Percentiles rank a stretch among this genome's conserved stretches.
These are phyloP conservation scores for Phrynosoma blainvillii DNA, from an alignment of 2,113 vertebrate species.

Conservation along the genomic window DNA sequence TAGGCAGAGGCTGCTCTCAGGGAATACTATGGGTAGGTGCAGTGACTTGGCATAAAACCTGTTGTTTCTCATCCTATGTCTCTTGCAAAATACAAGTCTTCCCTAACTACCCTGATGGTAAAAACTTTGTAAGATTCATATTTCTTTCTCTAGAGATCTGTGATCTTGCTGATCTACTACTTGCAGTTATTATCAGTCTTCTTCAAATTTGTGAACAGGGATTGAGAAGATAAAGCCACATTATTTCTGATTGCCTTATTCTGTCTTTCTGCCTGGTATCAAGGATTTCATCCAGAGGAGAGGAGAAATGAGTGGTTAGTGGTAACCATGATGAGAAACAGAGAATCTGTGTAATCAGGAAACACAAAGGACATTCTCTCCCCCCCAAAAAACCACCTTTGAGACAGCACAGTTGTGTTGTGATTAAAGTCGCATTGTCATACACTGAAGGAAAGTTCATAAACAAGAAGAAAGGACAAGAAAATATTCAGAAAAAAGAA, in stretches of 20 bases:
- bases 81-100: background rate
- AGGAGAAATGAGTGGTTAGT: background rate
- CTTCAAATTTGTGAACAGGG: background rate
- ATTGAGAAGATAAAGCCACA: background rate
- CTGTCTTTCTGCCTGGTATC: background rate
- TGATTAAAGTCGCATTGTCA: no score
- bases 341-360: no score
- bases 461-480: no score
- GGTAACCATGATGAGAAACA: background rate
- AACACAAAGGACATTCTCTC: no score
- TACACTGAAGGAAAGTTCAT: no score
- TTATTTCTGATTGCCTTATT: background rate
- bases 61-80: background rate
- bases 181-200: background rate
- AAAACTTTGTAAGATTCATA: no score
- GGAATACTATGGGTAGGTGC: background rate
- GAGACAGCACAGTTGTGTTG: no score
- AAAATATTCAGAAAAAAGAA: background rate
- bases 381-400: no score
- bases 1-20: no score
- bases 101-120: background rate
- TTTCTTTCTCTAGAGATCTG: no score
- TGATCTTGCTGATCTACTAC: no score
- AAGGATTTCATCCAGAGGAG: background rate
- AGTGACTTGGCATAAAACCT: background rate